Base-by-base conservation (phyloP, 2,888 invertebrate species). In the Podotricha telesiphe region DNA sequence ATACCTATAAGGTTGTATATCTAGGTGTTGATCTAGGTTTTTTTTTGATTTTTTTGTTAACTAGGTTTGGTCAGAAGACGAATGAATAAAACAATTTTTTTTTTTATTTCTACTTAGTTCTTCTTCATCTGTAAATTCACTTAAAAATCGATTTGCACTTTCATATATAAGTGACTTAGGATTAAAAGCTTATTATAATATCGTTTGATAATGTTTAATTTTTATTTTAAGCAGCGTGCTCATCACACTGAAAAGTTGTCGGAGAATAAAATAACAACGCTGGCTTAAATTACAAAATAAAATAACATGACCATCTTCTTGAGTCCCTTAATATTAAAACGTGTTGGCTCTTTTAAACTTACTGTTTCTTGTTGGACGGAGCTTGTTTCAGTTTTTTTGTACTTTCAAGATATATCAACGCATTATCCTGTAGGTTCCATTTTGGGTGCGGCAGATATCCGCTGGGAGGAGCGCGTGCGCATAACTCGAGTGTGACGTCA, bases 401-500 rank as follows among this genome's bases (percentile, higher is more conserved):
- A 86, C 83, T 82, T 88, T 84, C 85, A 86, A 86, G 88, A 89
- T 88, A 86, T 85, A 90, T 89, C 88, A 87, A 85, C 83, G 84
- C 83, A 87, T 89, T 89, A 91, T 91, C 89, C 91, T 89, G 89
- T 85, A 84, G 80, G 86, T 80, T 79, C 81, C 85, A 82, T 85
- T 55, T 87, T 82, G 85, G 84, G 84, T 77, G 84, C 80, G 83
- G 78, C 70, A 59, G 73, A 56, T 66, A 72, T n/a, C 56, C 42
- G 72, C 65, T 70, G 75, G 73, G 73, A 71, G 71, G 76, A 68
- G 83, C 84, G 86, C 88, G 86, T 84, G 87, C 89, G 87, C 92
- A 92, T 92, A 89, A 80, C 91, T 89, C 77, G 76, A 78, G 76
- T 79, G 80, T 91, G 91, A 89, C 91, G 92, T 92, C 92, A 92